Evolutionary conservation across 2,888 invertebrate genomes (phyloP).

Genomic region (Strigamia transsilvanica): DNA sequence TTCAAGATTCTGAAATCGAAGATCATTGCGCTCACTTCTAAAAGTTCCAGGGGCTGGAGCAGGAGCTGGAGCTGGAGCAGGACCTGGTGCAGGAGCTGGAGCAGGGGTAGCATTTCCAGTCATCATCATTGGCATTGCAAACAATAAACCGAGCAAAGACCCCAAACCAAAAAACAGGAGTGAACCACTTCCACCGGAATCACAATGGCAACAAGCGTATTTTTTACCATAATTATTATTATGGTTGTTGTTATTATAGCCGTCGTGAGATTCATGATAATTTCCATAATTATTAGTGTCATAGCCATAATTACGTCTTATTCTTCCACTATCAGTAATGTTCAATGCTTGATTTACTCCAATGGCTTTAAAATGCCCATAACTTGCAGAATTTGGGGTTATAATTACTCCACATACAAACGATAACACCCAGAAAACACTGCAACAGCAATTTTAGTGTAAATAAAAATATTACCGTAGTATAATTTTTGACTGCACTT

Average conservation of each 20-base stretch:
- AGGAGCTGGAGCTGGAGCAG: background rate
- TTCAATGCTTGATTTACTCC: background rate
- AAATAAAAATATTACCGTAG: background rate
- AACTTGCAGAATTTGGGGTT: background rate
- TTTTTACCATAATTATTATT: background rate
- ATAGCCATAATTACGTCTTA: background rate
- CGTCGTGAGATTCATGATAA: background rate
- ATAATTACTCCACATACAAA: background rate
- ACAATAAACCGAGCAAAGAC: background rate
- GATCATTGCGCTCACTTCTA: background rate
- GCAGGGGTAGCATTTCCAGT: background rate
- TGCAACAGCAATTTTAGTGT: background rate
- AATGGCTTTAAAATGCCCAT: background rate
- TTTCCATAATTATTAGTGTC: background rate
- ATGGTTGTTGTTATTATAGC: background rate
- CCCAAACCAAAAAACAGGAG: conserved; percentile 27
- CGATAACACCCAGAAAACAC: background rate
- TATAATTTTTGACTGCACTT: background rate
- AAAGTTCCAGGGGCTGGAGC: background rate
- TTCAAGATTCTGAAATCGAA: background rate
- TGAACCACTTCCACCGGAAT: background rate
- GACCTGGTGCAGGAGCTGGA: background rate
- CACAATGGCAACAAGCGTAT: background rate
- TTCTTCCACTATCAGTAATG: background rate
- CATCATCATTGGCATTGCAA: conserved; percentile 6